Percentiles rank a stretch among this genome's conserved stretches.
phyloP scores from a whole-genome alignment of 2,113 vertebrate genomes.

The Stegastes partitus region DNA sequence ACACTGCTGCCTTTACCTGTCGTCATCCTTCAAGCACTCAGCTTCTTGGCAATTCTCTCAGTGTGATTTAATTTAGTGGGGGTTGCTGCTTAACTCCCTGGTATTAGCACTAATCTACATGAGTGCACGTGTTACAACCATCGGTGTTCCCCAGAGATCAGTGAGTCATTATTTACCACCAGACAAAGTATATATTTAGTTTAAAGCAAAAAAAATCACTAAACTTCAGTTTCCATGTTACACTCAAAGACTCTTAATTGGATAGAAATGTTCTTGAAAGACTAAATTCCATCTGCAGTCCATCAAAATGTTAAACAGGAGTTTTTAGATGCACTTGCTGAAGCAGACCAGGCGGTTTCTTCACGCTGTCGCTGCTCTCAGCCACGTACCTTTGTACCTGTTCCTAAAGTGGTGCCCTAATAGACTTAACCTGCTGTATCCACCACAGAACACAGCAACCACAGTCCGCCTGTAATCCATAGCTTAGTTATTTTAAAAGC shows the following conservation, averaged over 20 bases:
- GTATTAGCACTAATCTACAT: slow-evolving; percentile 79
- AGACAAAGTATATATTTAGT: background rate
- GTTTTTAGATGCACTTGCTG: background rate
- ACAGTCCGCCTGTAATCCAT: slow-evolving; percentile 61
- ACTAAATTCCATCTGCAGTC: background rate
- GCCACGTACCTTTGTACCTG: slow-evolving; percentile 9
- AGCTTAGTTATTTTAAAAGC: slow-evolving; percentile 77
- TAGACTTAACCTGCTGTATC: slow-evolving; percentile 62
- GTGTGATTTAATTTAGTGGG: slow-evolving; percentile 67
- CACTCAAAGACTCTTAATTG: background rate
- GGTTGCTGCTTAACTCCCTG: slow-evolving; percentile 73
- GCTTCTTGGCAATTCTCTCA: slow-evolving; percentile 49
- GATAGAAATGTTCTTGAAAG: background rate
- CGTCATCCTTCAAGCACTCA: slow-evolving; percentile 26
- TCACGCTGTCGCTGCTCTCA: background rate
- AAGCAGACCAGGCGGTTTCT: slow-evolving; percentile 1
- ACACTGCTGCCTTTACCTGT: slow-evolving; percentile 32
- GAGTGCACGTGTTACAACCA: slow-evolving; percentile 75
- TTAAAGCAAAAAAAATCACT: background rate
- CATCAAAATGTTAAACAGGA: background rate
- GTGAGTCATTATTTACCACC: slow-evolving; percentile 45
- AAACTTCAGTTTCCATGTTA: background rate
- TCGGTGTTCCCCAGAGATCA: slow-evolving; percentile 64
- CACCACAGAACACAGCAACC: slow-evolving; percentile 37
- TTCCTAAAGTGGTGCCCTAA: slow-evolving; percentile 56